A percentile compares a stretch with the other conserved stretches of the same genome.
phyloP scores from a whole-genome alignment of 53 echinoderm and acorn worm species.

The Pentamera pediparva region DNA sequence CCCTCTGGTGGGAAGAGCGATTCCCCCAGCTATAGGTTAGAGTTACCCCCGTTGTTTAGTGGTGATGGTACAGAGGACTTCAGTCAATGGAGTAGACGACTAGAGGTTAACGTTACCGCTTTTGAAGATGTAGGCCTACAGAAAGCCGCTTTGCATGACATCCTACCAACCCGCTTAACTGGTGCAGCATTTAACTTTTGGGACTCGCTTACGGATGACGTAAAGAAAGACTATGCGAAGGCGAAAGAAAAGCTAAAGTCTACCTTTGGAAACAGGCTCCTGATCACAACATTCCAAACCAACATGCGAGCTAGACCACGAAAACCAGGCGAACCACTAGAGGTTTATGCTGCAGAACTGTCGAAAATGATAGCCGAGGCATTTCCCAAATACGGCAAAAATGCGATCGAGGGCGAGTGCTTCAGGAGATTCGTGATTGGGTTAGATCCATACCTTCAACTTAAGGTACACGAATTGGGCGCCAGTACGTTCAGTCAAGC shows the following conservation, averaged over 20 bases:
- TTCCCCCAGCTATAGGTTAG: too few species aligned
- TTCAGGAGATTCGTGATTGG: too few species aligned
- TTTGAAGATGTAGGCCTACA: too few species aligned
- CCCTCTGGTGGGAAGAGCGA: too few species aligned
- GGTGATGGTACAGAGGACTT: too few species aligned
- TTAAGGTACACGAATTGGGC: too few species aligned
- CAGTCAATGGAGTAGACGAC: too few species aligned
- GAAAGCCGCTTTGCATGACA: background rate
- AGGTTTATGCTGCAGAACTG: slow-evolving; percentile 52
- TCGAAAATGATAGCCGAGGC: slow-evolving; percentile 11
- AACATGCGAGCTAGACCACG: slow-evolving; percentile 31
- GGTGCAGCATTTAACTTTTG: background rate
- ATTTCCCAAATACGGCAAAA: slow-evolving; percentile 49
- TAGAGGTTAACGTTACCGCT: too few species aligned
- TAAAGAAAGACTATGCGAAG: background rate
- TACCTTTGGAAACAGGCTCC: too few species aligned
- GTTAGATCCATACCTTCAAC: too few species aligned
- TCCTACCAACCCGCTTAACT: background rate
- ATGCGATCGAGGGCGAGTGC: slow-evolving; percentile 40
- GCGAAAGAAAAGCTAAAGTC: background rate
- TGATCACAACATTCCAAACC: slow-evolving; percentile 28
- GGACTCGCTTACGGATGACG: background rate
- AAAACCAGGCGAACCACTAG: slow-evolving; percentile 35
- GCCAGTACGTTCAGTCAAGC: too few species aligned
- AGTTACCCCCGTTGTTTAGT: too few species aligned